Evolutionary conservation across 2,797 vertebrate genomes (phyloP), one percentile per base, ranked within the genome.

Genomic region (Astyanax mexicanus): DNA sequence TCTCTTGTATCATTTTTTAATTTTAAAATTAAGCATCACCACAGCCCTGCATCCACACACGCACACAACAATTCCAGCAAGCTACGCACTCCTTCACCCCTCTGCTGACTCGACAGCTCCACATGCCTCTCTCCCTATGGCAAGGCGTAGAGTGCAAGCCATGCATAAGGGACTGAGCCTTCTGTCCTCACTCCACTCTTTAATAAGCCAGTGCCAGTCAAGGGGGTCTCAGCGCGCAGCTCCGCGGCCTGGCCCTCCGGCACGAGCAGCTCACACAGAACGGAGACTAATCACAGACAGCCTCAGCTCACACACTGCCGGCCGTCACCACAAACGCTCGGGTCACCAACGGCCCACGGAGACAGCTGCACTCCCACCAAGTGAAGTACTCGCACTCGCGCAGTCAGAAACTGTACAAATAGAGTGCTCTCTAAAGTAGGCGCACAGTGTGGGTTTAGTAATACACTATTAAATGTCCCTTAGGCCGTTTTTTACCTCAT

Each of bases 241-340:
- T 47, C 45, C 17, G n/a, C 45, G n/a, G n/a, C 45, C 45, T 6
- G 60, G 11, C 61, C 61, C 61, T 64, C 38, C 21, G 13, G 61
- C 60, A 13, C 11, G n/a, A 8, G 60, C 37, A 8, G 60, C 37
- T 25, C 37, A 42, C 58, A 38, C 6, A 40, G 21, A 21, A 37
- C 61, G 15, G 37, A 23, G 42, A 32, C 54, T 57, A 57, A 57
- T 64, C 61, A 64, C 61, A 40, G 17, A 21, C 19, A 21, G 17
- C n/a, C 58, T 23, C 35, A 0, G 19, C 35, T 40, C 32, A 19
- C 35, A 12, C 17, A 6, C 23, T 6, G 23, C 52, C 12, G 2
- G 23, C 25, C 51, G 25, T 51, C 21, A 23, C 25, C 54, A 17
- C 27, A 32, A 11, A 19, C 11, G n/a, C n/a, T 35, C 6, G 29